phyloP scores from a whole-genome alignment of 1,140 invertebrate species.

The Scaptomyza graminum region DNA sequence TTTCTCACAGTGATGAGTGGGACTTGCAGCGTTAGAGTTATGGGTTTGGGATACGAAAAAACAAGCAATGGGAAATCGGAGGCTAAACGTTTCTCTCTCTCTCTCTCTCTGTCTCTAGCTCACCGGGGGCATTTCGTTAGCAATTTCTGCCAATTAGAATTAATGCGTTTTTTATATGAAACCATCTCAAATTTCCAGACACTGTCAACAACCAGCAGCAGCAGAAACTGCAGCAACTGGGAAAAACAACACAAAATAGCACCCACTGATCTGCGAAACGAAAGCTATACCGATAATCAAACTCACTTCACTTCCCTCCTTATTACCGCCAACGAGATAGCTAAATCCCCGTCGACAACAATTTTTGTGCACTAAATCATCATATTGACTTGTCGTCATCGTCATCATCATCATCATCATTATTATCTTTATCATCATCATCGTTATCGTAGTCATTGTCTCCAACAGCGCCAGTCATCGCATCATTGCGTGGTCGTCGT shows the following conservation, averaged over 20 bases:
- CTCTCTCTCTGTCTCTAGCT: neutral
- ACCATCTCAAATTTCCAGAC: slow-evolving; percentile 65
- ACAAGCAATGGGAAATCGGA: too few relatives aligned
- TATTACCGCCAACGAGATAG: neutral
- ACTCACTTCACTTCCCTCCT: slow-evolving; percentile 5
- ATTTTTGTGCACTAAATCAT: slow-evolving; percentile 74
- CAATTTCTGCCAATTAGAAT: slow-evolving; percentile 78
- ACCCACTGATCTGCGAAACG: neutral
- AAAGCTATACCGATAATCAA: neutral
- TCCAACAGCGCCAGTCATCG: slow-evolving; percentile 54
- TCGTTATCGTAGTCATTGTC: slow-evolving; percentile 18
- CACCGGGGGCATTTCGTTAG: slow-evolving; percentile 54
- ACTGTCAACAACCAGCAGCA: slow-evolving; percentile 31
- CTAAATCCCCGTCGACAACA: slow-evolving; percentile 34
- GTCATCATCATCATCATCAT: slow-evolving; percentile 39
- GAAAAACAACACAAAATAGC: too few relatives aligned
- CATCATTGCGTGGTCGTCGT: slow-evolving; percentile 19
- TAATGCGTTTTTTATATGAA: slow-evolving; percentile 73
- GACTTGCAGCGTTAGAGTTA: neutral
- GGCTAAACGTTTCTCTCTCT: too few relatives aligned
- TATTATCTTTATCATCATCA: slow-evolving; percentile 15
- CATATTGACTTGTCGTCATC: slow-evolving; percentile 60
- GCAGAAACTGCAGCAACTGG: neutral
- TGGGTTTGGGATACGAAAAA: neutral
- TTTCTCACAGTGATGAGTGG: slow-evolving; percentile 59